A percentile compares a stretch with the other conserved stretches of the same genome.
These are phyloP conservation scores for Cliona cf. orientalis DNA, from an alignment of 37 sponge, comb jelly and placozoan species.

Conservation along the genomic window DNA sequence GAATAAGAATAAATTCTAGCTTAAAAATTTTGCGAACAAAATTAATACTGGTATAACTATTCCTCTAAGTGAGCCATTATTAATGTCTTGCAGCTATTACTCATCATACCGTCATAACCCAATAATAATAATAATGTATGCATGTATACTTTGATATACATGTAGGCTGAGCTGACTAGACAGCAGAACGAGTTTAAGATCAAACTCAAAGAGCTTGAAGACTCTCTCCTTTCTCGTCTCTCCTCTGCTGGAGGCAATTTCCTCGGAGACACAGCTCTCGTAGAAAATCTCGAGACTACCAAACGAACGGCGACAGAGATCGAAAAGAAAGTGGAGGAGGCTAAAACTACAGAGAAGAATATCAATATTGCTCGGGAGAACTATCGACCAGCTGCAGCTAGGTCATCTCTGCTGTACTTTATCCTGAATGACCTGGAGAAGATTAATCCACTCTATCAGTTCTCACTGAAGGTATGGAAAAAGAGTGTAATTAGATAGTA, in stretches of 20 bases:
- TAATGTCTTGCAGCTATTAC: no score
- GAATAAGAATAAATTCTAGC: no score
- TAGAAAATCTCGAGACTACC: slow-evolving; percentile 98
- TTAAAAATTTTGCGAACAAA: no score
- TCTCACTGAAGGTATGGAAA: slow-evolving; percentile 86
- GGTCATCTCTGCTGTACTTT: slow-evolving; percentile 97
- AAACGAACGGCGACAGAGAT: slow-evolving; percentile 96
- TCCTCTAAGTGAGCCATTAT: no score
- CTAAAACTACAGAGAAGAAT: slow-evolving; percentile 93
- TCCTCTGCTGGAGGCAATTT: slow-evolving; percentile 98
- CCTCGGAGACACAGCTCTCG: slow-evolving; percentile 94
- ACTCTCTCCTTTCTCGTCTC: slow-evolving; percentile 89
- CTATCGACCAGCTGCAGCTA: slow-evolving; percentile 95
- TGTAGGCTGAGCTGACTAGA: slow-evolving; percentile 80
- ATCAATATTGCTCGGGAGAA: slow-evolving; percentile 96
- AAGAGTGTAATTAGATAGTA: not conserved
- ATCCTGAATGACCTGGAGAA: slow-evolving; percentile 98
- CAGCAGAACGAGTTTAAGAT: slow-evolving; percentile 99
- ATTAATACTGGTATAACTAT: no score
- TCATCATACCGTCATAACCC: no score
- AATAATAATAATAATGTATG: not conserved
- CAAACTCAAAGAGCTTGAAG: slow-evolving; percentile 96
- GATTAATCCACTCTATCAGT: slow-evolving; percentile 99
- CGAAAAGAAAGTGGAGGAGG: slow-evolving; percentile 81
- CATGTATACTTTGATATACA: not conserved